phyloP scores from a whole-genome alignment of 1,140 invertebrate species.

The Sweltsa coloradensis region DNA sequence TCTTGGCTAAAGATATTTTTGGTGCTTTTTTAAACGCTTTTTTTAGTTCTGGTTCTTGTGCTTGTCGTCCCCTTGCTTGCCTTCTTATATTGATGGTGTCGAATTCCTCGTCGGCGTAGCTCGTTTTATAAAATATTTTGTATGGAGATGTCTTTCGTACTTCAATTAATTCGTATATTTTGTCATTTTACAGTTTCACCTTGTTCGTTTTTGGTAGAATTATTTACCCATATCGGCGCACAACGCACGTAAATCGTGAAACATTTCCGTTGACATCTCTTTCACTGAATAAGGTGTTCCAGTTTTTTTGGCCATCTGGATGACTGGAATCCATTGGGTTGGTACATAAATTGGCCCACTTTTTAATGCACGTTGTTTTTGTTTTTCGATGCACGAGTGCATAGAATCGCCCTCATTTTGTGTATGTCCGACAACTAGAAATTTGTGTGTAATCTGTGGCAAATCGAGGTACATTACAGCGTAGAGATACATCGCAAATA shows the following conservation, averaged over 20 bases:
- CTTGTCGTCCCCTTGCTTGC: background rate
- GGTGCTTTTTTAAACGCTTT: no score
- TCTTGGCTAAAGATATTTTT: no score
- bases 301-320: slow-evolving; percentile 1
- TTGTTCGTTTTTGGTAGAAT: slow-evolving; percentile 1
- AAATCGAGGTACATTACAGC: slow-evolving; percentile 5
- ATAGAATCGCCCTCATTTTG: slow-evolving; percentile 6
- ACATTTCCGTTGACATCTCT: background rate
- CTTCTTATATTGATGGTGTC: background rate
- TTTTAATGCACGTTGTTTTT: slow-evolving; percentile 1
- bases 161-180: background rate
- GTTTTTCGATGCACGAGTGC: slow-evolving; percentile 8
- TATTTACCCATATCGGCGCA: background rate
- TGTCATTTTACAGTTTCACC: background rate
- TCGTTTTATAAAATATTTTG: background rate
- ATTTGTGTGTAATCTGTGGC: slow-evolving; percentile 13
- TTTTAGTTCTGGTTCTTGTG: no score
- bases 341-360: background rate
- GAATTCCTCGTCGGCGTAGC: background rate
- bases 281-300: slow-evolving; percentile 1
- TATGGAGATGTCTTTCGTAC: background rate
- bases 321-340: background rate
- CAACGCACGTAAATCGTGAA: background rate
- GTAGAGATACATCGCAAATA: slow-evolving; percentile 6
- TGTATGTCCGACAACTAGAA: slow-evolving; percentile 11